Percentiles rank a stretch among this genome's conserved stretches.
These are phyloP conservation scores for Drosophila sordidula DNA, from an alignment of 2,888 invertebrate genomes.

Conservation along the genomic window DNA sequence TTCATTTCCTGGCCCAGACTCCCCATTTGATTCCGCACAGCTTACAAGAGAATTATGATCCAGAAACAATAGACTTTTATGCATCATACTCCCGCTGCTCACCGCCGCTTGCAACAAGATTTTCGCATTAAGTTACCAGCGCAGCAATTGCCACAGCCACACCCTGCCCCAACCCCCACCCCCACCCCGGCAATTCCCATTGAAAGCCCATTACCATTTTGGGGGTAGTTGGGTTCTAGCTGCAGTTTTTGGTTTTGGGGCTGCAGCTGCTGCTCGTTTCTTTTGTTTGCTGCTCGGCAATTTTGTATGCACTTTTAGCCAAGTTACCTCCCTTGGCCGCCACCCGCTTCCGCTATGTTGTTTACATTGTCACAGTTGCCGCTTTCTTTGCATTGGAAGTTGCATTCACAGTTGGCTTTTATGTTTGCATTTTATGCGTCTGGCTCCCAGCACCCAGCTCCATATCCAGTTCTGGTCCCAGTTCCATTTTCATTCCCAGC, in stretches of 20 bases:
- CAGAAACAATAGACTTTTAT: constrained; percentile 80
- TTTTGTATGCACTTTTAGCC: constrained; percentile 78
- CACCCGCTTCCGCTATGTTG: constrained; percentile 61
- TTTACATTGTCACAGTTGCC: constrained; percentile 80
- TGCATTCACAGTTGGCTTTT: constrained; percentile 76
- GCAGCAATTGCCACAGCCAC: not conserved
- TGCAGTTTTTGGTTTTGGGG: constrained; percentile 67
- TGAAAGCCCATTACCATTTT: constrained; percentile 76
- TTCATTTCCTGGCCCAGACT: constrained; percentile 72
- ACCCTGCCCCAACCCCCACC: not conserved
- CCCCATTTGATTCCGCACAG: constrained; percentile 43
- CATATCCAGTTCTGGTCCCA: not conserved
- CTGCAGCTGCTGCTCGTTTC: constrained; percentile 67
- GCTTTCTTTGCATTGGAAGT: constrained; percentile 71
- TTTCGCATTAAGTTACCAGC: constrained; percentile 72
- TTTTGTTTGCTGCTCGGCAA: constrained; percentile 73
- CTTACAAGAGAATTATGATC: constrained; percentile 81
- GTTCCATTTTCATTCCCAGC: constrained; percentile 31
- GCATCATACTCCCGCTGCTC: constrained; percentile 43
- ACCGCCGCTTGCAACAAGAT: constrained; percentile 76
- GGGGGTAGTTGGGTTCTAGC: constrained; percentile 46
- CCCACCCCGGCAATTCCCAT: constrained; percentile 41
- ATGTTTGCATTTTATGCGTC: constrained; percentile 73
- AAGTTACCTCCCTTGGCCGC: constrained; percentile 11
- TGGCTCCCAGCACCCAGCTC: constrained; percentile 23